Conservation (phyloP, 2,797 vertebrate genomes). For the Enteromius treurensis region DNA sequence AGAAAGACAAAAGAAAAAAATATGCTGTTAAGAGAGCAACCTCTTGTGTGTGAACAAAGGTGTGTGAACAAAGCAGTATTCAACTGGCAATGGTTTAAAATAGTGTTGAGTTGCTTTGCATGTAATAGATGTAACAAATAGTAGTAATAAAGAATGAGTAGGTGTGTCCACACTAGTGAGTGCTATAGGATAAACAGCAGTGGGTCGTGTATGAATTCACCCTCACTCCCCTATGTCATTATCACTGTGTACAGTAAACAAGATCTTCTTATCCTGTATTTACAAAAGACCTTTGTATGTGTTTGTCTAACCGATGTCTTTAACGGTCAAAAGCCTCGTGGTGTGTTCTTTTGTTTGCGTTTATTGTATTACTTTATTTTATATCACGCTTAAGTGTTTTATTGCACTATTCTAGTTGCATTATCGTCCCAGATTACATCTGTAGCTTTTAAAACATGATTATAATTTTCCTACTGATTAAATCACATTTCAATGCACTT, state of each 20-base stretch:
- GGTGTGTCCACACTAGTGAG: not conserved
- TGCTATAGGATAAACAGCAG: not conserved
- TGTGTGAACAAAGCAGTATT: not conserved
- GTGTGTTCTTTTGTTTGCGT: not conserved
- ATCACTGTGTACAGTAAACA: conserved; percentile 31
- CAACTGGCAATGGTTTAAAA: not conserved
- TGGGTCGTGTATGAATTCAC: not conserved
- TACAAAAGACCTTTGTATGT: conserved; percentile 2
- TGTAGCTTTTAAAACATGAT: not conserved
- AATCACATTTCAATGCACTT: not conserved
- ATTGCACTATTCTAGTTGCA: not conserved
- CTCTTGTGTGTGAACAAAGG: too few relatives aligned
- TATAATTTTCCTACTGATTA: not conserved
- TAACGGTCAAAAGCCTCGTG: conserved; percentile 18
- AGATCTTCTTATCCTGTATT: conserved; percentile 9
- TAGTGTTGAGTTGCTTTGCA: not conserved
- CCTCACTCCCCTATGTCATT: not conserved
- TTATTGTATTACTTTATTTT: not conserved
- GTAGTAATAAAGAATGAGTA: not conserved
- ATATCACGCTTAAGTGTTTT: too few relatives aligned
- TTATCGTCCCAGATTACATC: not conserved
- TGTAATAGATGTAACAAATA: not conserved
- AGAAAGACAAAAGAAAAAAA: not conserved
- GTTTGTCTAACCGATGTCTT: conserved; percentile 1
- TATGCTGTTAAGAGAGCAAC: not conserved